Evolutionary conservation across 2,797 vertebrate species (phyloP).

Genomic region (Peromyscus melanophrys): DNA sequence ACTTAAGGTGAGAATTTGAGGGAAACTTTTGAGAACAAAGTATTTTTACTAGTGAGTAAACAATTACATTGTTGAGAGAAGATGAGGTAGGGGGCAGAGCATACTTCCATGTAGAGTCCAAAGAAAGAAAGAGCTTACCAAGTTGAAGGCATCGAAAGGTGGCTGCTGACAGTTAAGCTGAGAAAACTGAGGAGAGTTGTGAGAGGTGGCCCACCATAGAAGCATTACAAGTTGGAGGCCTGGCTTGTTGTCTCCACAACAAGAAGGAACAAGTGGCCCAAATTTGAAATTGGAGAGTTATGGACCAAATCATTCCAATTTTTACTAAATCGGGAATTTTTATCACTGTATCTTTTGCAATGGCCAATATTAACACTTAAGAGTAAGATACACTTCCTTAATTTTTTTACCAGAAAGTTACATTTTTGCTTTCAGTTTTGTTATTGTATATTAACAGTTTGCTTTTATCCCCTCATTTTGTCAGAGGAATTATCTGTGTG

Average conservation of each 20-base stretch:
- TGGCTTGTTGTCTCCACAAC: background rate
- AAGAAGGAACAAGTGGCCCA: background rate
- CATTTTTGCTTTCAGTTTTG: slow-evolving; percentile 33
- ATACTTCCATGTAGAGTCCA: background rate
- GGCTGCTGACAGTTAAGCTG: background rate
- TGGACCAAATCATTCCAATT: background rate
- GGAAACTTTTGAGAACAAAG: slow-evolving; percentile 28
- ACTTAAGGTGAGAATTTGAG: background rate
- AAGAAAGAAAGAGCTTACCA: background rate
- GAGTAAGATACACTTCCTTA: background rate
- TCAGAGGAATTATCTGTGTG: slow-evolving; percentile 97
- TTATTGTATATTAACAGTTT: slow-evolving; percentile 45
- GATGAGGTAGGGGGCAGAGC: background rate
- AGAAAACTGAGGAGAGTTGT: background rate
- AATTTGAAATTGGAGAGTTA: background rate
- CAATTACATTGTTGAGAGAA: background rate
- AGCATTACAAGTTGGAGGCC: background rate
- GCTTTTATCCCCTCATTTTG: slow-evolving; percentile 49
- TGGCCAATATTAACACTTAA: background rate
- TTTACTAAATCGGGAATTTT: slow-evolving; percentile 15
- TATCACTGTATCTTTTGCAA: slow-evolving; percentile 3
- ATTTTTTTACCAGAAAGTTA: background rate
- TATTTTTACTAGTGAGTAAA: slow-evolving; percentile 19
- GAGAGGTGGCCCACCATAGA: background rate
- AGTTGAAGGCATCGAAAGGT: slow-evolving; percentile 22